These are phyloP conservation scores for Metopia argyrocephala DNA, from an alignment of 2,888 invertebrate species.

Conservation along the genomic window DNA sequence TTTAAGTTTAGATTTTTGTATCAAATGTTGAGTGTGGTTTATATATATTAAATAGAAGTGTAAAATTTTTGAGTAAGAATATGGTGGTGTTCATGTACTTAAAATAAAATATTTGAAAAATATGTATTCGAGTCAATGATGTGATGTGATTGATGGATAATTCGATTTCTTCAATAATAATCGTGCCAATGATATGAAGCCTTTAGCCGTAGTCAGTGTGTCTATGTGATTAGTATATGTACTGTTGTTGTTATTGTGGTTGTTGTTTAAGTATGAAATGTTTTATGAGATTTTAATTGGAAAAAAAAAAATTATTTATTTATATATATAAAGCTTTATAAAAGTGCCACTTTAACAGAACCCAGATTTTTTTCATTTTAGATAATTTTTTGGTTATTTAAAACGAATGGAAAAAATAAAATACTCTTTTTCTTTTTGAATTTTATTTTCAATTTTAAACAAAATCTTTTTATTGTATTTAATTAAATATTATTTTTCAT, in stretches of 20 bases:
- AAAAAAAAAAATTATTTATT: constrained; percentile 13
- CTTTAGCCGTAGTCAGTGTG: neutral
- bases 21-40: constrained; percentile 17
- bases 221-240: too few relatives aligned
- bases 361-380: constrained; percentile 29
- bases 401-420: constrained; percentile 23
- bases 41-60: constrained; percentile 32
- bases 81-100: neutral
- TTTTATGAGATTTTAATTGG: constrained; percentile 8
- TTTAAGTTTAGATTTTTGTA: neutral
- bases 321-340: constrained; percentile 28
- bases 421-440: constrained; percentile 20
- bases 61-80: constrained; percentile 11
- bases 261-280: neutral
- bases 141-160: too few relatives aligned
- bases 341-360: constrained; percentile 37
- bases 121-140: constrained; percentile 6
- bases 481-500: constrained; percentile 35
- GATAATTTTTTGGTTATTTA: too few relatives aligned
- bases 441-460: constrained; percentile 44
- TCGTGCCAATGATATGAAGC: neutral
- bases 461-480: constrained; percentile 45
- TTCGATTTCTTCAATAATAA: neutral
- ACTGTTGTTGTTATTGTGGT: constrained; percentile 1
- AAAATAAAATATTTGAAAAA: neutral